Conservation (phyloP, 2,113 vertebrate genomes). For the Otocyon megalotis region DNA sequence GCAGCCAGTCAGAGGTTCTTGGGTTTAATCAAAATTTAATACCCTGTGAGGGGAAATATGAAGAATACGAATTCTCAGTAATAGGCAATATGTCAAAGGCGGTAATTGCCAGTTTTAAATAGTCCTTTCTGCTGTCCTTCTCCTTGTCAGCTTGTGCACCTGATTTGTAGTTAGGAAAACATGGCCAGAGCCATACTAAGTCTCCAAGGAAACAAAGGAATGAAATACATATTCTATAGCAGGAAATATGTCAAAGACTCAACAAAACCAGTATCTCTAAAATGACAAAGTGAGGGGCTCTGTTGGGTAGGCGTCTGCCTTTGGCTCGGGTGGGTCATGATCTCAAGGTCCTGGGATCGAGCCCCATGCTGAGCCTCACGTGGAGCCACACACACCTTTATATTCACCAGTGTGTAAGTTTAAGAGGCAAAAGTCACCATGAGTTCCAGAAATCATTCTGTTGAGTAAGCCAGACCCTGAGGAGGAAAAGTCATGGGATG, state of each 20-base stretch:
- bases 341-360: no score
- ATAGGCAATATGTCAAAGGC: constrained; percentile 46
- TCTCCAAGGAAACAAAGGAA: constrained; percentile 29
- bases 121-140: neutral
- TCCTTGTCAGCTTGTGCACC: neutral
- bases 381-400: neutral
- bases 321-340: no score
- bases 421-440: neutral
- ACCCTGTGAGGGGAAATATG: constrained; percentile 26
- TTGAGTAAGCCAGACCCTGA: neutral
- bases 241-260: neutral
- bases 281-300: neutral
- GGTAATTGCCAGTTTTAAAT: constrained; percentile 38
- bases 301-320: no score
- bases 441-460: neutral
- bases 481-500: neutral
- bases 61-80: constrained; percentile 63
- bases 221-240: neutral
- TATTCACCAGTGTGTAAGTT: neutral
- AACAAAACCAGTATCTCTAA: neutral
- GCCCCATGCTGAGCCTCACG: no score
- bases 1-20: constrained; percentile 57
- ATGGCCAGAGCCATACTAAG: neutral
- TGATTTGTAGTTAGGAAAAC: constrained; percentile 15
- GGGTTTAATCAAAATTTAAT: constrained; percentile 73